Conservation (phyloP, 1,140 invertebrate genomes). For the Brachionus plicatilis region DNA sequence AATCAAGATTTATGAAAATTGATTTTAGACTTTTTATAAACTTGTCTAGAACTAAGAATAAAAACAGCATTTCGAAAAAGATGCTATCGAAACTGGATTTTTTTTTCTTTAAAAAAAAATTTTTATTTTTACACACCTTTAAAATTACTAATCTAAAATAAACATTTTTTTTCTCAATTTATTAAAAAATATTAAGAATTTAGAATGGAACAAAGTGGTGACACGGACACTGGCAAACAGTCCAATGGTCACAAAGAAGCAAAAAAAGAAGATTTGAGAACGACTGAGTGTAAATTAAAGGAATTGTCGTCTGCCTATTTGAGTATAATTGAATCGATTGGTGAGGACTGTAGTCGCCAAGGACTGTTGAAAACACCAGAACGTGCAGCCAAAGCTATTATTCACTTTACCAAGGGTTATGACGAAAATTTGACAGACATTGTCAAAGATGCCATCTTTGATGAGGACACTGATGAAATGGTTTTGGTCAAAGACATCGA, state of each 20-base stretch:
- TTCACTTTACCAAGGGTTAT: conserved; percentile 98
- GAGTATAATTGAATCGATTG: conserved; percentile 57
- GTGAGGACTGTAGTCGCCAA: conserved; percentile 87
- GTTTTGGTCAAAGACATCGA: conserved; percentile 99
- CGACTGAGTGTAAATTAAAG: not conserved
- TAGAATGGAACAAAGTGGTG: not conserved
- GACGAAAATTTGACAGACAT: conserved; percentile 94
- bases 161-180: too few species aligned
- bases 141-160: not conserved
- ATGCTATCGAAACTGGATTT: not conserved
- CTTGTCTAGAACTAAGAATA: not conserved
- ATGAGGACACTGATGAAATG: conserved; percentile 99
- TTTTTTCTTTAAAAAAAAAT: not conserved
- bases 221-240: not conserved
- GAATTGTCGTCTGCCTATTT: not conserved
- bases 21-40: not conserved
- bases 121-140: not conserved
- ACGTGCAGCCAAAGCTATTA: conserved; percentile 93
- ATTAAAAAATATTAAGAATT: too few species aligned
- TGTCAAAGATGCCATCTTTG: conserved; percentile 93
- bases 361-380: conserved; percentile 96
- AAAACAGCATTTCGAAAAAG: not conserved
- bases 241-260: not conserved
- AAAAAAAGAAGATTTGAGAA: not conserved
- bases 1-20: conserved; percentile 29